phyloP scores from a whole-genome alignment of 1,140 invertebrate genomes.

The Carposina sasakii region DNA sequence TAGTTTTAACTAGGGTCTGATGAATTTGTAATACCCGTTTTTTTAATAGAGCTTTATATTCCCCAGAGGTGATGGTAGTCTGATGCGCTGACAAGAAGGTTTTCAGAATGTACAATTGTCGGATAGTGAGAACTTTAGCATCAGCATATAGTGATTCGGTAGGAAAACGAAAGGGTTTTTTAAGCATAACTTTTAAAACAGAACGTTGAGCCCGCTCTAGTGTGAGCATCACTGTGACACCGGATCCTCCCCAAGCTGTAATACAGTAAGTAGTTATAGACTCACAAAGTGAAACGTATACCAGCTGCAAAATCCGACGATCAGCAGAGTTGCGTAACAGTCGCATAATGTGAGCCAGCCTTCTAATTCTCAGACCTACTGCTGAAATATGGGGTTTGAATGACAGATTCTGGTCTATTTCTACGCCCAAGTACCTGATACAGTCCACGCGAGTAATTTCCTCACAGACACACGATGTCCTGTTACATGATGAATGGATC shows the following conservation, averaged over 20 bases:
- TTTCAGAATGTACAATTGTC: too few species aligned
- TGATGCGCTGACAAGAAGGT: too few species aligned
- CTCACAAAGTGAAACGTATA: not conserved
- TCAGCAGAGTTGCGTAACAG: not conserved
- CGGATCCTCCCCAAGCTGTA: not conserved
- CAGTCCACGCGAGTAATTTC: too few species aligned
- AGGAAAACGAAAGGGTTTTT: not conserved
- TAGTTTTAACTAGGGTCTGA: too few species aligned
- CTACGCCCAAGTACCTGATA: not conserved
- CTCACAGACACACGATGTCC: too few species aligned
- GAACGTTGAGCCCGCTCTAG: slow-evolving; percentile 1
- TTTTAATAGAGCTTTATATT: too few species aligned
- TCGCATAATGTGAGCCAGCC: not conserved
- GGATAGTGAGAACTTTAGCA: not conserved
- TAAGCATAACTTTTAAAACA: not conserved
- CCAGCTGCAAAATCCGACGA: not conserved
- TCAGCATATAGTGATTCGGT: not conserved
- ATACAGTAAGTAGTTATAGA: slow-evolving; percentile 1
- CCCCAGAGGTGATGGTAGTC: too few species aligned
- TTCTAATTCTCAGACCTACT: not conserved
- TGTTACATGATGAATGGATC: too few species aligned
- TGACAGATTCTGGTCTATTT: not conserved
- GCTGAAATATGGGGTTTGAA: not conserved
- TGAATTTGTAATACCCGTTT: too few species aligned
- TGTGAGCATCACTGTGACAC: not conserved